phyloP scores from a whole-genome alignment of 2,113 vertebrate species.

The Beaufortia kweichowensis region DNA sequence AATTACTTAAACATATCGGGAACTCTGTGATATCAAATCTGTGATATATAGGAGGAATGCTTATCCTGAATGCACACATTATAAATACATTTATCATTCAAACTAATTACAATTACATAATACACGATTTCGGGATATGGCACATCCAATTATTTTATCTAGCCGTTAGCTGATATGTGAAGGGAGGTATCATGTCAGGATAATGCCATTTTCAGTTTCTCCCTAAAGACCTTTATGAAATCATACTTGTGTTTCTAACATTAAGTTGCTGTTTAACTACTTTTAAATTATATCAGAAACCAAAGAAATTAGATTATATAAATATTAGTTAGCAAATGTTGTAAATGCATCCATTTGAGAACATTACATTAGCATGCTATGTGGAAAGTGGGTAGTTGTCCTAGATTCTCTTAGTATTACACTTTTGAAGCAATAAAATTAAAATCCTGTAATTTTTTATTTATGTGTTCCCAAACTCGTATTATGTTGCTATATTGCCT shows the following conservation, averaged over 20 bases:
- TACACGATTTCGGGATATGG: neutral
- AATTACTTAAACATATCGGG: too few species aligned
- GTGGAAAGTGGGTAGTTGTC: neutral
- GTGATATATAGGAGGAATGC: neutral
- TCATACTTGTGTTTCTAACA: neutral
- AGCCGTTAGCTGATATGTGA: neutral
- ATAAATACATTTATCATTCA: neutral
- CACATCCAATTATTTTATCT: slow-evolving; percentile 1
- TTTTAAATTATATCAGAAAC: neutral
- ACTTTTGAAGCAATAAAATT: too few species aligned
- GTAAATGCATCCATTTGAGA: neutral
- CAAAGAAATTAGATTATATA: slow-evolving; percentile 1
- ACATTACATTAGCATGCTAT: neutral
- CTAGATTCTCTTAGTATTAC: neutral
- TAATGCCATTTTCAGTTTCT: neutral
- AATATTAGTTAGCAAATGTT: neutral
- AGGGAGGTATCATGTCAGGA: neutral
- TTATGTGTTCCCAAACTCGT: too few species aligned
- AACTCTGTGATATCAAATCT: too few species aligned
- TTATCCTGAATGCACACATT: neutral
- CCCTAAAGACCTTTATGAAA: slow-evolving; percentile 8
- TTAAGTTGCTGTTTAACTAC: neutral
- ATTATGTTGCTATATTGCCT: too few species aligned
- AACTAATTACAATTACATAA: slow-evolving; percentile 13
- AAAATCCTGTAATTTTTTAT: too few species aligned